Evolutionary conservation across 1,140 invertebrate species (phyloP).

Genomic region (Glomeris maerens): DNA sequence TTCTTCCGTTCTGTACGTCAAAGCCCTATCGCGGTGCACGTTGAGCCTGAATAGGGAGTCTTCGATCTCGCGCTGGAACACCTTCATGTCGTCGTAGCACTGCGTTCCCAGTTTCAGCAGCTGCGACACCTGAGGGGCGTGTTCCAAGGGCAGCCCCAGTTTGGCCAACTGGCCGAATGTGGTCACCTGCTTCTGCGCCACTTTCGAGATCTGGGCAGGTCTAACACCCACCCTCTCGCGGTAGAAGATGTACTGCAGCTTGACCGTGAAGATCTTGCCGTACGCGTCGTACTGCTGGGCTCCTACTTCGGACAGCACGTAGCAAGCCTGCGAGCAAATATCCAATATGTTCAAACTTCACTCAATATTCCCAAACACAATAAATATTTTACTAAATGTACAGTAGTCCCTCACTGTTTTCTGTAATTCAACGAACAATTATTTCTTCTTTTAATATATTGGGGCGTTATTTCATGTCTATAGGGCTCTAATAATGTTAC

Average conservation of each 20-base stretch:
- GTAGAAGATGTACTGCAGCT: conserved; percentile 96
- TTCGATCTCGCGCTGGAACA: conserved; percentile 77
- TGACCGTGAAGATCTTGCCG: conserved; percentile 97
- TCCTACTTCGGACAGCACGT: conserved; percentile 38
- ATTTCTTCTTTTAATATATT: too few relatives aligned
- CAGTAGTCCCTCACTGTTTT: too few relatives aligned
- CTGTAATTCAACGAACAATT: too few relatives aligned
- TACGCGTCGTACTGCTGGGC: conserved; percentile 96
- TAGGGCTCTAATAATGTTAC: too few relatives aligned
- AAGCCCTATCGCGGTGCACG: conserved; percentile 70
- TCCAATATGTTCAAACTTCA: conserved; percentile 6
- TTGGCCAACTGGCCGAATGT: conserved; percentile 88
- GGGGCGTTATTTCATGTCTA: too few relatives aligned
- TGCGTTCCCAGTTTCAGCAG: conserved; percentile 89
- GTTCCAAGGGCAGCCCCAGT: conserved; percentile 88
- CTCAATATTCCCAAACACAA: too few relatives aligned
- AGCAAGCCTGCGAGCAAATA: conserved; percentile 23
- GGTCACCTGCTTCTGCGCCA: conserved; percentile 63
- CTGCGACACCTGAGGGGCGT: conserved; percentile 87
- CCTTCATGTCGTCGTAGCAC: conserved; percentile 74
- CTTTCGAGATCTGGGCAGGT: conserved; percentile 85
- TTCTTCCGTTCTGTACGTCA: conserved; percentile 96
- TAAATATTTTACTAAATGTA: too few relatives aligned
- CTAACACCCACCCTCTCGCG: conserved; percentile 93
- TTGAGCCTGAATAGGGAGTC: conserved; percentile 71